Evolutionary conservation across 2,888 invertebrate genomes (phyloP).

Genomic region (Idaea aversata): DNA sequence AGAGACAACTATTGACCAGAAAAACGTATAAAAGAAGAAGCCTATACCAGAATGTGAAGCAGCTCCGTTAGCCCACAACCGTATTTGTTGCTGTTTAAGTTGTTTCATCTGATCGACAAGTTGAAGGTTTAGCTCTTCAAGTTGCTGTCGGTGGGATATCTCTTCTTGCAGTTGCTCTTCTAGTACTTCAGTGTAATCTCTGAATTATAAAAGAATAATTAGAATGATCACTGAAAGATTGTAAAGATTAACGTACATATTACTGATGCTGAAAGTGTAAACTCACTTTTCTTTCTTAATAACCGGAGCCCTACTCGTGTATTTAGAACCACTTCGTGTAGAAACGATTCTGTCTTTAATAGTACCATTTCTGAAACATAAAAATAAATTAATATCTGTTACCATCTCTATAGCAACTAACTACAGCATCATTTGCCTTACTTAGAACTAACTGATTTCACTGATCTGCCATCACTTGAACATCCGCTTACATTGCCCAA

Average conservation of each 20-base stretch:
- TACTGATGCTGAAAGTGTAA: not conserved
- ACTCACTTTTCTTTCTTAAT: conserved; percentile 68
- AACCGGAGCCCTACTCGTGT: conserved; percentile 43
- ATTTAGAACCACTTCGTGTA: conserved; percentile 49
- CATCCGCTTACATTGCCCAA: conserved; percentile 49
- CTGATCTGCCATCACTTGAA: conserved; percentile 54
- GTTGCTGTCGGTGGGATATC: conserved; percentile 81
- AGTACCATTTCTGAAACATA: conserved; percentile 48
- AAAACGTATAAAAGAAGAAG: no score
- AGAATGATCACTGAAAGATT: not conserved
- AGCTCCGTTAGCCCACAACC: conserved; percentile 59
- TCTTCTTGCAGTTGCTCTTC: conserved; percentile 83
- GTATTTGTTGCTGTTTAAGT: conserved; percentile 69
- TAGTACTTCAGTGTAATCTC: conserved; percentile 66
- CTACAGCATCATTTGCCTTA: conserved; percentile 35
- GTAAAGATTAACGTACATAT: not conserved
- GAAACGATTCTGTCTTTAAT: conserved; percentile 53
- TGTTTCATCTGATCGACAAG: conserved; percentile 81
- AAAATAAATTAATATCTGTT: not conserved
- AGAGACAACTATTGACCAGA: no score
- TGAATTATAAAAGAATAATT: conserved; percentile 27
- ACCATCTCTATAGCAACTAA: not conserved
- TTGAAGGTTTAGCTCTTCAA: conserved; percentile 81
- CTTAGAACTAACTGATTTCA: conserved; percentile 52
- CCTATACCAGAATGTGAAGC: conserved; percentile 54